Conservation (phyloP, 2,797 vertebrate species). For the Gymnoscopelus microlampas region DNA sequence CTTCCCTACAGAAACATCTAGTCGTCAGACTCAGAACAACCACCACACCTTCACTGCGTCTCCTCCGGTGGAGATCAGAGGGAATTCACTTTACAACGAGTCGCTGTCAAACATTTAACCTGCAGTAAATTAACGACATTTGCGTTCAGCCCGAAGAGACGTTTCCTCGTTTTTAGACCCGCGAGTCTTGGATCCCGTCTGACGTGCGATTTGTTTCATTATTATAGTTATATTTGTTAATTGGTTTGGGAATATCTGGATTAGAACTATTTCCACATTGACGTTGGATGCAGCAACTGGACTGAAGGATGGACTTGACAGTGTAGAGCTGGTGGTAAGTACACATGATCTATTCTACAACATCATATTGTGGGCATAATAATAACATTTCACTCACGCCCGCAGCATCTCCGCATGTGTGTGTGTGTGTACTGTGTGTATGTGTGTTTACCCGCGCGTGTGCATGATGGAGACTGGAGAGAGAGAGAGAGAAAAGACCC, state of each 20-base stretch:
- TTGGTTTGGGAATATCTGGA: constrained; percentile 47
- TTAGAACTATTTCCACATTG: constrained; percentile 46
- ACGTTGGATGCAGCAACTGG: constrained; percentile 46
- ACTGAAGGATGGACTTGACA: constrained; percentile 64
- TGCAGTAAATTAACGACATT: too few relatives aligned
- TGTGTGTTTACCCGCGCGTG: background rate
- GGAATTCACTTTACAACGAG: constrained; percentile 42
- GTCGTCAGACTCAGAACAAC: constrained; percentile 22
- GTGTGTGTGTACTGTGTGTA: constrained; percentile 3
- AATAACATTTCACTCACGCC: constrained; percentile 51
- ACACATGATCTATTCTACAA: constrained; percentile 7
- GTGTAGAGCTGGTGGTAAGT: constrained; percentile 68
- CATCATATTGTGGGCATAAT: constrained; percentile 32
- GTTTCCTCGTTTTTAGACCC: too few relatives aligned
- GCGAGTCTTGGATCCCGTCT: background rate
- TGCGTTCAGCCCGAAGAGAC: too few relatives aligned
- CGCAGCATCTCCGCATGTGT: constrained; percentile 23
- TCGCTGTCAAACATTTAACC: too few relatives aligned
- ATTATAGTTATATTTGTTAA: background rate
- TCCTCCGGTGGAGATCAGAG: background rate
- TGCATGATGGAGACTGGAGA: background rate
- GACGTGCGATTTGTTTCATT: too few relatives aligned
- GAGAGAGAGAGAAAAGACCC: background rate
- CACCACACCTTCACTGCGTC: constrained; percentile 59
- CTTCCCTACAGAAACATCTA: too few relatives aligned